Base-by-base conservation (phyloP, 2,797 vertebrate species). In the Coreius guichenoti region DNA sequence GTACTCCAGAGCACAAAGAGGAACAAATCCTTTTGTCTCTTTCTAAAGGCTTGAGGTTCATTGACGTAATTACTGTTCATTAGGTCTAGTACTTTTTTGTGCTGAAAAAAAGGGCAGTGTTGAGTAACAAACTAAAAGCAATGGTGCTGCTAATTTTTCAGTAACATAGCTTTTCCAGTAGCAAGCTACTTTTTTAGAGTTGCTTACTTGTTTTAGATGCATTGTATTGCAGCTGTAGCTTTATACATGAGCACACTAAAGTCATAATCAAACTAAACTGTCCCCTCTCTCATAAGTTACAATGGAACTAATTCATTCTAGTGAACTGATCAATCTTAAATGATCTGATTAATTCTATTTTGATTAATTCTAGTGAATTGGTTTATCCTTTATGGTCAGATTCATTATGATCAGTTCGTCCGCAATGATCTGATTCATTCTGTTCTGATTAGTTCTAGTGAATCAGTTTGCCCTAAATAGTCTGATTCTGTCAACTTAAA, bases 1-100 rank as follows among this genome's bases (percentile, higher is more conserved):
- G 70, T 67, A 56, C 87, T 79, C 65, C 8, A 75, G 56, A 68
- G 79, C 74, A 86, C 77, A 86, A 69, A 54, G n/a, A 74, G 39
- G 45, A 72, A 82, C 67, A 86, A 81, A 84, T 78, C 75, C 58
- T 84, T 72, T 43, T 14, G 16, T 54, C 45, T 67, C 39, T 33
- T 54, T 81, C 21, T 67, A 78, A 87, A 68, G 36, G 54, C 65
- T 68, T 31, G 68, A 47, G 83, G 63, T 80, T 83, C 63, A 65
- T 29, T 68, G 72, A n/a, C 43, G 78, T 36, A 7, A 26, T 65
- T 81, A 65, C 8, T 5, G 36, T 58, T 54, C 14, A 16, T 8
- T 68, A 72, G 36, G 61, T 68, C 29, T 45, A 67, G 78, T 26
- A 78, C 5, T 19, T 80, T 49, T 47, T 65, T 63, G 8, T 45